Evolutionary conservation across 2,888 invertebrate genomes (phyloP).

Genomic region (Eugnorisma glareosa): DNA sequence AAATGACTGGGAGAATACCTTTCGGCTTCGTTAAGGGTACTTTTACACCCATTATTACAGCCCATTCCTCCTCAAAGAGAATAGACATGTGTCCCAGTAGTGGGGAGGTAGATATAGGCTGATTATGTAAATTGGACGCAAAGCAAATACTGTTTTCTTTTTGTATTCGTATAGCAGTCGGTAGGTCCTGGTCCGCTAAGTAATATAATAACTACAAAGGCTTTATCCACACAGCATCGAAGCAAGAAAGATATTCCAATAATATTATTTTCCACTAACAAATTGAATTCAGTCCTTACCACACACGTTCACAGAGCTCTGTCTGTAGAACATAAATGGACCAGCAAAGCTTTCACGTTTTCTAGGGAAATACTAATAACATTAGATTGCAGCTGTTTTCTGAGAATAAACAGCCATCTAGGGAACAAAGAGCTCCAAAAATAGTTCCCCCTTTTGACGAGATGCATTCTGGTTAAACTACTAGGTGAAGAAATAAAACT

Average conservation of each 20-base stretch:
- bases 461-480: slow-evolving; percentile 6
- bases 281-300: slow-evolving; percentile 22
- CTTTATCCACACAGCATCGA: background rate
- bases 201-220: background rate
- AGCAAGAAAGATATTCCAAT: slow-evolving; percentile 3
- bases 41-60: background rate
- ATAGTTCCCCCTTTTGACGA: slow-evolving; percentile 9
- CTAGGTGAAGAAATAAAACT: background rate
- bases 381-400: slow-evolving; percentile 23
- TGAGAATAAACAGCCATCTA: slow-evolving; percentile 26
- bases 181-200: background rate
- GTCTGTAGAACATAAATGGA: slow-evolving; percentile 14
- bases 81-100: background rate
- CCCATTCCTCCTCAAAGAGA: background rate
- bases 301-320: background rate
- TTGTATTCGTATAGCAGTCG: background rate
- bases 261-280: background rate
- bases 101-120: background rate
- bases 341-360: slow-evolving; percentile 29
- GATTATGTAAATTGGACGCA: background rate
- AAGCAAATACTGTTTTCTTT: background rate
- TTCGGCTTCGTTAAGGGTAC: no score
- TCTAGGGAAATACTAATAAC: slow-evolving; percentile 17
- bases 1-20: no score
- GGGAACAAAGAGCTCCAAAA: slow-evolving; percentile 36